Base-by-base conservation (phyloP, 2,888 invertebrate species). In the Operophtera brumata region DNA sequence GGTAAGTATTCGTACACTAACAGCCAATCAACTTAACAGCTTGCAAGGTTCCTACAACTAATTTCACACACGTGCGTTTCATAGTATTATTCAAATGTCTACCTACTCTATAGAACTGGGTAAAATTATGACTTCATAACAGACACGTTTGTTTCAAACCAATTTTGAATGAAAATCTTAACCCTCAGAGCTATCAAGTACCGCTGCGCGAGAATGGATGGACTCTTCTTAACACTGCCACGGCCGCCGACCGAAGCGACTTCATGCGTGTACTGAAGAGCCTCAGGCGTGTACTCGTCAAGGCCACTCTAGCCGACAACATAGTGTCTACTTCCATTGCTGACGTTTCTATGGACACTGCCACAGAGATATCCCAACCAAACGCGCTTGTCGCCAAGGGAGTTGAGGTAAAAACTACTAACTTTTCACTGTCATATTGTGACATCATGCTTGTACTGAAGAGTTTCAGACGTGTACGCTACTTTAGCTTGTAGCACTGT, bases 311-410 rank as follows among this genome's bases (percentile, higher is more conserved):
- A 41, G 65, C 72, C 0, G 73, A 74, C 0, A 86, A 91, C 46
- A 92, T 95, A 60, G 92, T 93, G 55, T 87, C 91, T 0, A 92
- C 93, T 0, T 92, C 93, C 44, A 93, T 99, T 40, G 94, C 96
- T 54, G 96, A 97, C 73, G 94, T 99, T 0, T 93, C 94, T 14
- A 91, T 99, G 80, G 98, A 98, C 66, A 95, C 96, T 1, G 96
- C 97, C 0, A 93, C 94, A 0, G 92, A 92, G 35, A 92, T 92
- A 43, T 75, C 73, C 2, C 89, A 91, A 41, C 92, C 93, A 30
- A 91, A 91, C 1, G 92, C 89, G 66, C 91, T 91, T 7, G 87
- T 90, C 37, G 97, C 97, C 0, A 91, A 90, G 3, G 94, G 93
- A 52, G 94, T 99, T 44, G 99, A 99, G 91, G 92, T 93, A 67